Base-by-base conservation (phyloP, 1,140 invertebrate species). In the Drosophila mayri region DNA sequence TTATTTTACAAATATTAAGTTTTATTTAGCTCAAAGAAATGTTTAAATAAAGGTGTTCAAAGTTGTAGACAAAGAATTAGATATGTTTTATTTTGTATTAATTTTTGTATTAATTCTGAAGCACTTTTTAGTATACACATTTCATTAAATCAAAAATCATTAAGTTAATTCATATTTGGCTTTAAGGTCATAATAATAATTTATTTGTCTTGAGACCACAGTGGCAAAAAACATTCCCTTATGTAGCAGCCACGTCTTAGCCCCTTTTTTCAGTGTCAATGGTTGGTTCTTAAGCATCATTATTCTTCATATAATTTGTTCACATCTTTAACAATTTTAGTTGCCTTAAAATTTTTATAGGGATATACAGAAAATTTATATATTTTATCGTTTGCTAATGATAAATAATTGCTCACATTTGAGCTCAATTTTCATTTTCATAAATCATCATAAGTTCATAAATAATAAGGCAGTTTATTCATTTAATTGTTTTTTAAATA, bases 251-350 rank as follows among this genome's bases (percentile, higher is more conserved):
- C 49, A 52, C 30, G 12, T 52, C 18, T 20, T 20, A 20, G 50
- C 4, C 14, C 32, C 52, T 38, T 54, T 54, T 54, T 14, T 54
- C 52, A 54, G 35, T 54, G 52, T 54, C 50, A 54, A 54, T 54
- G 50, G 18, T 54, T 54, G 18, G 32, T 22, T 18, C 10, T 43
- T 54, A 16, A 10, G 14, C 18, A 54, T 37, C 32, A 35, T 54
- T 54, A 22, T 54, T 54, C 50, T 54, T 54, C 32, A 54, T 54
- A 37, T 37, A 20, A 22, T 37, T 52, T 35, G 7, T 9, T 7
- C 35, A 8, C 3, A 14, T 22, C 12, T 37, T 22, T 20, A 22
- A 14, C 18, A 9, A 16, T 20, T 35, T 37, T 9, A 16, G 10
- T 20, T 35, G 4, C 7, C 18, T 16, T 35, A 16, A 35, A 5